Percentiles rank a stretch among this genome's conserved stretches.
These are phyloP conservation scores for Eilema griseolum DNA, from an alignment of 2,888 invertebrate genomes.

Conservation along the genomic window DNA sequence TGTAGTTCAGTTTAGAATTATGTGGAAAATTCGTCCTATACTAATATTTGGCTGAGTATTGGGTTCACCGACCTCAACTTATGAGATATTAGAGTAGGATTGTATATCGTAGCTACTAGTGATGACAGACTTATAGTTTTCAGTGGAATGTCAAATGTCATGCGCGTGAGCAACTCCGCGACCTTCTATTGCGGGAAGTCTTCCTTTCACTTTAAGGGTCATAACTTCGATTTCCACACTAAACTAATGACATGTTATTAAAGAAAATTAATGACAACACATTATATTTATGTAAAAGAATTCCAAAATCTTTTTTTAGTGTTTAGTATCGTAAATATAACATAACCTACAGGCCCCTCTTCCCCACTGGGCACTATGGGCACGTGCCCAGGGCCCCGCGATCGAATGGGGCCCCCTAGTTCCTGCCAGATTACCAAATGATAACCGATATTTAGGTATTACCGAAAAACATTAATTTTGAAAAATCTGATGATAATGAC, in stretches of 20 bases:
- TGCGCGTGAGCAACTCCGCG: background rate
- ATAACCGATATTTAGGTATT: too few species aligned
- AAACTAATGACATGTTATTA: background rate
- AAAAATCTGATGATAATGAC: too few species aligned
- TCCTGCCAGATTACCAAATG: too few species aligned
- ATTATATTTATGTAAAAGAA: background rate
- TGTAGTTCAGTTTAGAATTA: too few species aligned
- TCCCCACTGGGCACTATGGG: too few species aligned
- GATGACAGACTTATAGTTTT: background rate
- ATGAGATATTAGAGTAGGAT: background rate
- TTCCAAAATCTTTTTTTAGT: too few species aligned
- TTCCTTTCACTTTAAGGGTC: background rate
- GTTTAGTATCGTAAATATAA: too few species aligned
- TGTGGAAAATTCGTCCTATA: too few species aligned
- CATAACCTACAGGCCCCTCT: too few species aligned
- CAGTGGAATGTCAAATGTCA: background rate
- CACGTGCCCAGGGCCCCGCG: too few species aligned
- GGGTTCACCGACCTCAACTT: background rate
- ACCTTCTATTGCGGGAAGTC: background rate
- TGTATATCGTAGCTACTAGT: background rate
- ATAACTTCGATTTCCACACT: slow-evolving; percentile 1
- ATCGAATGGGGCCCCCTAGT: too few species aligned
- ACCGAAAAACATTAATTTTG: too few species aligned
- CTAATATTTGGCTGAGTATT: background rate
- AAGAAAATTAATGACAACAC: background rate